Evolutionary conservation across 2,888 invertebrate species (phyloP).

Genomic region (Noctua janthe): DNA sequence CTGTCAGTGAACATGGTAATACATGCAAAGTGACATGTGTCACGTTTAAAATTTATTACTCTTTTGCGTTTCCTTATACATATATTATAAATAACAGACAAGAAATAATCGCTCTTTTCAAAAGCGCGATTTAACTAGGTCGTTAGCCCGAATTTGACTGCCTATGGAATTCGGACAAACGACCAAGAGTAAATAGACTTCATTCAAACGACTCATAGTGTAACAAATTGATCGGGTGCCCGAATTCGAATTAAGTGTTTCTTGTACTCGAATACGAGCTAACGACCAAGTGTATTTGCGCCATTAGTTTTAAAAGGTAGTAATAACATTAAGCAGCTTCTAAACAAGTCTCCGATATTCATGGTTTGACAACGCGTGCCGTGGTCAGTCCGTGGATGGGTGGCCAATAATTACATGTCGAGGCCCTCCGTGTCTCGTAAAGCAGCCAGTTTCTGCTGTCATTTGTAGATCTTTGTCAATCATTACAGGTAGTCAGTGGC

Average conservation of each 20-base stretch:
- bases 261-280: background rate
- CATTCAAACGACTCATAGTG: background rate
- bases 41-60: slow-evolving; percentile 22
- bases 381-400: background rate
- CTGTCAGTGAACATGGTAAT: no score
- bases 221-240: background rate
- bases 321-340: no score
- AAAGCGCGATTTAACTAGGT: background rate
- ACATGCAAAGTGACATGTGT: background rate
- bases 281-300: background rate
- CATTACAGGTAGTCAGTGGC: background rate
- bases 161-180: background rate
- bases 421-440: background rate
- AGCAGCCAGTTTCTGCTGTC: no score
- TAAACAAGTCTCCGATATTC: background rate
- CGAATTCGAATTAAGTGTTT: background rate
- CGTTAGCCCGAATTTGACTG: background rate
- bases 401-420: background rate
- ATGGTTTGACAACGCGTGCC: background rate
- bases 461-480: background rate
- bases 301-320: no score
- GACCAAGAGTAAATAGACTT: background rate
- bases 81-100: slow-evolving; percentile 5
- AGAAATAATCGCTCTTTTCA: background rate
- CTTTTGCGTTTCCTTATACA: background rate